A percentile compares a stretch with the other conserved stretches of the same genome.
These are phyloP conservation scores for Vidua chalybeata DNA, from an alignment of 2,113 vertebrate genomes.

Conservation along the genomic window DNA sequence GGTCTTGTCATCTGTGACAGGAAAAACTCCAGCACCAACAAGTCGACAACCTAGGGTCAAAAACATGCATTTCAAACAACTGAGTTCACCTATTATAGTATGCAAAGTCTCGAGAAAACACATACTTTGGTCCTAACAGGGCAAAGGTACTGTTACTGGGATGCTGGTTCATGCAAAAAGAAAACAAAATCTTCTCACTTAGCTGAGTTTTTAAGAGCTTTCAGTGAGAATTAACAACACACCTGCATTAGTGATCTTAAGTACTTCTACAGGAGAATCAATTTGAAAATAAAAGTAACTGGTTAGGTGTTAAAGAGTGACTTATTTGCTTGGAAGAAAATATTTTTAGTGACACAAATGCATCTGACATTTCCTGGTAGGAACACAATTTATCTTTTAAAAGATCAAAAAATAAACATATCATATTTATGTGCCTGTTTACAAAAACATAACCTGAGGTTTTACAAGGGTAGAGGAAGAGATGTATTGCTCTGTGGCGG, in stretches of 20 bases:
- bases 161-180: not conserved
- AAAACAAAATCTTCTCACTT: not conserved
- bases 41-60: not conserved
- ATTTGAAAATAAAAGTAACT: not conserved
- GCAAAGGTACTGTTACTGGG: not conserved
- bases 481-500: not conserved
- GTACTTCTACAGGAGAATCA: not conserved
- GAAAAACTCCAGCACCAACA: not conserved
- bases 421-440: conserved; percentile 10
- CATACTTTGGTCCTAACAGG: not conserved
- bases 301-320: not conserved
- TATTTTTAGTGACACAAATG: not conserved
- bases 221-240: not conserved
- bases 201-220: not conserved
- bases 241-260: not conserved
- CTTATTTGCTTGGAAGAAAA: not conserved
- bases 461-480: not conserved
- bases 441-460: not conserved
- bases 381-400: not conserved
- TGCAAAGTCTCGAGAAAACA: not conserved
- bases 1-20: not conserved
- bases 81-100: not conserved
- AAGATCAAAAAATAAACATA: not conserved
- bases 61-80: not conserved
- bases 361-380: not conserved